These are phyloP conservation scores for Anguilla japonica DNA, from an alignment of 2,113 vertebrate species.

Conservation along the genomic window DNA sequence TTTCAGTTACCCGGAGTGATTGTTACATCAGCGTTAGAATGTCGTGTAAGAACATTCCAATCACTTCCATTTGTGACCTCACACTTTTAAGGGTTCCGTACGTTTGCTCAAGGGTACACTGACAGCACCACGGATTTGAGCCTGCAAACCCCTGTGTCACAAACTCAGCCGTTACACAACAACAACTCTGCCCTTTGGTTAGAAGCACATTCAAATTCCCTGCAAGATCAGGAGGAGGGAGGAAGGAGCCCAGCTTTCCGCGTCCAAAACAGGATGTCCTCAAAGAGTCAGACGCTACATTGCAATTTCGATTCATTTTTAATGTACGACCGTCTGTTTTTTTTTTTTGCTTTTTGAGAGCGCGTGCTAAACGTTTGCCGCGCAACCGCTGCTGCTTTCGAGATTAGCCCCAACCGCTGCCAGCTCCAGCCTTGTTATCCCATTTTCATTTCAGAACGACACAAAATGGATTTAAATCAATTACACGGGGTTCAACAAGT, in stretches of 20 bases:
- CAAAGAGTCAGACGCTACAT: neutral
- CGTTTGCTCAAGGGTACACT: no score
- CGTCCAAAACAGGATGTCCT: neutral
- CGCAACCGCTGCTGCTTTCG: neutral
- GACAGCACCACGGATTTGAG: no score
- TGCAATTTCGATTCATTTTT: neutral
- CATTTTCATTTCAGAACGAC: neutral
- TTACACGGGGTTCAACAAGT: conserved; percentile 2
- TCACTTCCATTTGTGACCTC: no score
- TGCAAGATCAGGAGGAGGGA: neutral
- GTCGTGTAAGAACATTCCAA: no score
- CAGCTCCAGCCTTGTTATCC: neutral
- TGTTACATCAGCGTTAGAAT: no score
- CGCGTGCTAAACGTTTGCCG: neutral
- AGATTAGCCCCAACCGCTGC: neutral
- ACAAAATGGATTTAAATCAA: conserved; percentile 6
- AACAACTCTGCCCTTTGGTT: neutral
- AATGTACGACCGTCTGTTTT: no score
- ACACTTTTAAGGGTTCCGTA: no score
- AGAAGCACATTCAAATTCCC: neutral
- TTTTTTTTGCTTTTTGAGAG: neutral
- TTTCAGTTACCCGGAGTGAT: no score
- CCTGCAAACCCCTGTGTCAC: no score
- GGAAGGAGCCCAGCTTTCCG: neutral
- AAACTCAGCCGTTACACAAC: no score